Evolutionary conservation across 2,888 invertebrate species (phyloP), one percentile per base, ranked within the genome.

Genomic region (Oxyteleia sp.): DNA sequence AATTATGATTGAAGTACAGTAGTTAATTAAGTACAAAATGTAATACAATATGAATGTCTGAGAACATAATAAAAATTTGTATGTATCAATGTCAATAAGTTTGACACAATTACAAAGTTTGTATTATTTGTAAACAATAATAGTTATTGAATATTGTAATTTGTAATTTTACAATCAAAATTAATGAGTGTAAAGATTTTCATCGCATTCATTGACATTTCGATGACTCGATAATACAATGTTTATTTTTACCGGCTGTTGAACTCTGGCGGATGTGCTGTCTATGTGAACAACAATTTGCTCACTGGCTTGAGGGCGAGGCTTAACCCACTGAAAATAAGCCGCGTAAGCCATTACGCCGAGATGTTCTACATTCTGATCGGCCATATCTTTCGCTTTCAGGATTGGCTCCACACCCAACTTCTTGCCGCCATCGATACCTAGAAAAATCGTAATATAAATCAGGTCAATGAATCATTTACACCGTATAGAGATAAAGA

Each of bases 311-410:
- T 97, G 97, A 10, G 97, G 97, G 51, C 97, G 94, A 74, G 98
- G 97, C 26, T 97, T 96, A 32, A 98, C 95, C 96, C 98, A 98
- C 87, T 98, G 97, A 94, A 98, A 97, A 92, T 97, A 96, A 0
- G 99, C 98, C 0, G 98, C 97, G 94, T 99, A 99, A 0, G 99
- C 98, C 99, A 99, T 99, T 75, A 99, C 98, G 8, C 98, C 99
- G 86, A 99, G 94, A 94, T 99, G 99, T 92, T 99, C 99, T 4
- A 98, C 98, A 91, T 99, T 97, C 41, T 96, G 97, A 92, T 98
- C 98, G 38, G 98, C 97, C 96, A 99, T 98, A 91, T 99, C 99
- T 92, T 97, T 97, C 11, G 99, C 97, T 87, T 98, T 96, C 76
- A 99, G 94, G 45, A 99, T 96, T 2, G 98, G 98, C 89, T 98